Base-by-base conservation (phyloP, 2,797 vertebrate species). In the Gallinago nigripennis region DNA sequence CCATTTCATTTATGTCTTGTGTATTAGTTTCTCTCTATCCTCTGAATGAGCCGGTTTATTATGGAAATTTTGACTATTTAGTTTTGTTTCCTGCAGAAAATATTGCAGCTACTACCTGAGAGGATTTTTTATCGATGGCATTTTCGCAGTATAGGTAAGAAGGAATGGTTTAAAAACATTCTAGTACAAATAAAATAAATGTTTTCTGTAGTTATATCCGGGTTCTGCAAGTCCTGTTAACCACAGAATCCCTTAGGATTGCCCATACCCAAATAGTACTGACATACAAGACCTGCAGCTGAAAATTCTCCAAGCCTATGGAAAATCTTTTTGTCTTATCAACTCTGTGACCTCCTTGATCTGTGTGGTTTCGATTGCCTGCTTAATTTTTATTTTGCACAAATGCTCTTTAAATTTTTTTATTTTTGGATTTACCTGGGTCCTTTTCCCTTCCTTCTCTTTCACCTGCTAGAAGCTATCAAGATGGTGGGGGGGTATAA, bases 81-180 rank as follows among this genome's bases (percentile, higher is more conserved):
- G 83, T 92, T 95, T 97, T 98, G 86, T 97, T 93, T 97, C 94
- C 94, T 97, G 72, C 97, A 99, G 99, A 99, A 99, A 99, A 99
- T 99, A 98, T 97, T 99, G 83, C 99, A 99, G 95, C 98, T 99
- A 95, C 98, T 99, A 96, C 99, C 99, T 64, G 99, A 99, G 98
- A 99, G 99, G 98, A 99, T 99, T 98, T 99, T 99, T 98, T 99
- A 98, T 97, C 98, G 99, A 97, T 99, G 99, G 99, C 99, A 99
- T 98, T 99, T 99, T 97, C 99, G 99, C 98, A 99, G 99, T 98
- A 99, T 99, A 99, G 99, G 99, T 99, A 99, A 98, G 99, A 94
- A 90, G 19, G 73, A 93, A 95, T 14, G 10, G 27, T 73, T 94
- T 82, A 60, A 86, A 77, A 65, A 75, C 24, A 14, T 66, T 82